Base-by-base conservation (phyloP, 2,888 invertebrate genomes). In the Parthenolecanium corni region DNA sequence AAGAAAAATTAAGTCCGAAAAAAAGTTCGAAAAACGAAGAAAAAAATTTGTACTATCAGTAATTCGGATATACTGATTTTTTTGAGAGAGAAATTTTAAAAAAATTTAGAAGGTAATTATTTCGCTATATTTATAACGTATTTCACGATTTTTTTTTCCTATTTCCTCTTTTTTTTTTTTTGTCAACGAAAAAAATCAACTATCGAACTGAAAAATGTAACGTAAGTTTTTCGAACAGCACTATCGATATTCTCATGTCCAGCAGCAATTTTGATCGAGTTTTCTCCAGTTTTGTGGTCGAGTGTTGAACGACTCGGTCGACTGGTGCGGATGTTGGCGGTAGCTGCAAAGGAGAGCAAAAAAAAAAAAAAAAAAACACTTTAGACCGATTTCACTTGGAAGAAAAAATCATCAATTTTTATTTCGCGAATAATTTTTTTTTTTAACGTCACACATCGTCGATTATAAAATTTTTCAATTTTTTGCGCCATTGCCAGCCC, bases 1-100 rank as follows among this genome's bases (percentile, higher is more conserved):
- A 14, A 20, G 9, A 56, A 44, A 44, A 56, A 44, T 31, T 47
- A 31, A 31, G 31, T 31, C 31, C 31, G 9, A 31, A 31, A 31
- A 31, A 49, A 49, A 16, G 20, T 49, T 49, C 14, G 14, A 12
- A 42, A 42, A 20, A 20, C 14, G 14, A 49, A 49, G 11, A 49
- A 49, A 61, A 61, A 61, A 61, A 61, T 61, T 61, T 61, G 61
- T 61, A 61, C 61, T 61, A 58, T 61, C 40, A 40, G 40, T 51
- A 49, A 51, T 61, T 61, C 61, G 51, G 61, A 16, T 52, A n/a
- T n/a, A 52, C 31, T 52, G 52, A 52, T 52, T 44, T 44, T 11
- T 16, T 23, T 40, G 40, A 53, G 24, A 42, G 12, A 57, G 18
- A 47, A 47, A 57, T 24, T 46, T 20, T 49, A 38, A 51, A 36